phyloP scores from a whole-genome alignment of 92 coral and sea anemone genomes.

The Montipora capitata region DNA sequence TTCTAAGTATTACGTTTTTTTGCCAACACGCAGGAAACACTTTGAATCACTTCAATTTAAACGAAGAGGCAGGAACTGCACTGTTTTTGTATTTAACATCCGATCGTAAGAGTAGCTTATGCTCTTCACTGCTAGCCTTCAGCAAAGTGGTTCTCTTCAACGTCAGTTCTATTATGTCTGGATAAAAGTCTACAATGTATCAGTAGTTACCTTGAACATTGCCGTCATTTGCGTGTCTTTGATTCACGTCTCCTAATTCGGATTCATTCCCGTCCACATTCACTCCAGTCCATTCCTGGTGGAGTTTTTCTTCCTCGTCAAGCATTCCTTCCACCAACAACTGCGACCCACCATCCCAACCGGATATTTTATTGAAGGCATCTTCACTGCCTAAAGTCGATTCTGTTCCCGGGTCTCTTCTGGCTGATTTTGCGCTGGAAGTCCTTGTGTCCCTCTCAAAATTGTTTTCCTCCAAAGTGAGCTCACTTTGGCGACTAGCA shows the following conservation, averaged over 20 bases:
- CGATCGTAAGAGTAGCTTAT: background rate
- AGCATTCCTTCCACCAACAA: slow-evolving; percentile 51
- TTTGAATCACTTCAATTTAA: too few species aligned
- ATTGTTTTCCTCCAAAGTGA: slow-evolving; percentile 4
- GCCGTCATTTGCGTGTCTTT: slow-evolving; percentile 10
- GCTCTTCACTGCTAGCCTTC: too few species aligned
- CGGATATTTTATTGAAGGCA: slow-evolving; percentile 74
- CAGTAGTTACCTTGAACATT: slow-evolving; percentile 8
- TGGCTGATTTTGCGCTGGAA: slow-evolving; percentile 29
- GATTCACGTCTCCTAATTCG: slow-evolving; percentile 3
- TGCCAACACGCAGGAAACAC: too few species aligned
- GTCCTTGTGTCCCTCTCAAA: slow-evolving; percentile 51
- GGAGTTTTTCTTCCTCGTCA: slow-evolving; percentile 75
- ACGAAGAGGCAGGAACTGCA: too few species aligned
- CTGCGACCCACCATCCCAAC: slow-evolving; percentile 58
- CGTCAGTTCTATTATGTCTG: background rate
- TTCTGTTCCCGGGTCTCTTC: slow-evolving; percentile 55
- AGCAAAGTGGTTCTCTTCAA: too few species aligned
- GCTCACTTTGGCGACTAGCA: slow-evolving; percentile 30
- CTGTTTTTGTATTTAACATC: background rate
- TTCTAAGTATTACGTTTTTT: too few species aligned
- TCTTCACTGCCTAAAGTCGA: slow-evolving; percentile 90
- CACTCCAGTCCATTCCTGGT: slow-evolving; percentile 76
- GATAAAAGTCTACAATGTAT: too few species aligned
- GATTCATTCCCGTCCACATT: slow-evolving; percentile 31